A percentile compares a stretch with the other conserved stretches of the same genome.
phyloP scores from a whole-genome alignment of 2,797 vertebrate species.

The Chromobotia macracanthus region DNA sequence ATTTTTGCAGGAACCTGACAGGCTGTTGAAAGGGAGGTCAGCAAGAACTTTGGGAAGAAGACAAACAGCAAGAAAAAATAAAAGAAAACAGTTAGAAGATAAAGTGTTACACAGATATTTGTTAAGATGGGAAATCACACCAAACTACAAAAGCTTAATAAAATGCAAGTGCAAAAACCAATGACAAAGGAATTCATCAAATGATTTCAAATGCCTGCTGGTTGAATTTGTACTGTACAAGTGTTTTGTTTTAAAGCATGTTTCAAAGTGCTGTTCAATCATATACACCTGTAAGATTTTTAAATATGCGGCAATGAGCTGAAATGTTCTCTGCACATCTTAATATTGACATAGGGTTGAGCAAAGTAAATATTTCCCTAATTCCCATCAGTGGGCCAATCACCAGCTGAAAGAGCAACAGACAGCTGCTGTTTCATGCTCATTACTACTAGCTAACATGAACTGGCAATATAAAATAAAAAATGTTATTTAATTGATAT shows the following conservation, averaged over 20 bases:
- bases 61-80: not conserved
- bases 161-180: too few relatives aligned
- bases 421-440: slow-evolving; percentile 63
- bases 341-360: slow-evolving; percentile 71
- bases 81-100: not conserved
- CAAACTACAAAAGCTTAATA: slow-evolving; percentile 31
- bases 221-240: not conserved
- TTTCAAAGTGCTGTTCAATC: not conserved
- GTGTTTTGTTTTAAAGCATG: not conserved
- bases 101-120: not conserved
- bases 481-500: not conserved
- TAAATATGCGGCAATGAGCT: slow-evolving; percentile 49
- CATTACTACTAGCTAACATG: too few relatives aligned
- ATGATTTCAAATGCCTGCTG: too few relatives aligned
- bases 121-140: not conserved
- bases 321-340: slow-evolving; percentile 44
- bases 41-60: slow-evolving; percentile 75
- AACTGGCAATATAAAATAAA: slow-evolving; percentile 63
- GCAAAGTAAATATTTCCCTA: slow-evolving; percentile 63
- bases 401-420: slow-evolving; percentile 56
- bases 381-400: slow-evolving; percentile 54
- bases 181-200: too few relatives aligned
- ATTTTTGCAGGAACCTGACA: slow-evolving; percentile 90
- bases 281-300: slow-evolving; percentile 8
- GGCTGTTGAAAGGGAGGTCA: slow-evolving; percentile 77